Evolutionary conservation across 2,888 invertebrate species (phyloP).

Genomic region (Dastarcus helophoroides): DNA sequence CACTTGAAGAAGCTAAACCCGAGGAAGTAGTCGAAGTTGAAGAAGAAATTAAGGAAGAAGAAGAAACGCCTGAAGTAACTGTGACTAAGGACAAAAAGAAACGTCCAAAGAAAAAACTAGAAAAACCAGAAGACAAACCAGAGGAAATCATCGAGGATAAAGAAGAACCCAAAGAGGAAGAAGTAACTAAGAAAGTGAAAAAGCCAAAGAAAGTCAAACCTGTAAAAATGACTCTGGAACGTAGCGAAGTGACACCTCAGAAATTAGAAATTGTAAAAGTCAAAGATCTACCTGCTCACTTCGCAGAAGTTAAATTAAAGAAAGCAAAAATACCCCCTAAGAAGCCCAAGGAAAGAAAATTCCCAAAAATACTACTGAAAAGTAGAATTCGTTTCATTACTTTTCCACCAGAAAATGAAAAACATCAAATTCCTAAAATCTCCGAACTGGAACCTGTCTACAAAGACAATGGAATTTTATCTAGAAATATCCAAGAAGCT

Average conservation of each 20-base stretch:
- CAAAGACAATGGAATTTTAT: constrained; percentile 38
- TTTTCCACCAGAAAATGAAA: constrained; percentile 36
- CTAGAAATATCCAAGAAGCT: constrained; percentile 41
- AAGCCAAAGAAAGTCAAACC: constrained; percentile 21
- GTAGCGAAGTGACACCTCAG: constrained; percentile 11
- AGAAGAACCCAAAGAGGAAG: constrained; percentile 17
- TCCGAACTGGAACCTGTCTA: constrained; percentile 33
- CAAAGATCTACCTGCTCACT: constrained; percentile 41
- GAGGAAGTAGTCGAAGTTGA: constrained; percentile 33
- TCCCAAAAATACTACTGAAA: constrained; percentile 38
- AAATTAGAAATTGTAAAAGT: constrained; percentile 22
- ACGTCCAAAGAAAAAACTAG: constrained; percentile 16
- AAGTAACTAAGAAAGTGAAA: constrained; percentile 14
- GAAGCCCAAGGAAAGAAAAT: constrained; percentile 29
- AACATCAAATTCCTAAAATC: constrained; percentile 28
- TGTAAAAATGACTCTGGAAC: constrained; percentile 29
- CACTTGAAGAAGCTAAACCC: constrained; percentile 32
- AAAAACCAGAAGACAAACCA: constrained; percentile 6
- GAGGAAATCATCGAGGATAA: constrained; percentile 10
- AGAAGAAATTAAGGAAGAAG: constrained; percentile 11
- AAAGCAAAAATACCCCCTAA: constrained; percentile 32
- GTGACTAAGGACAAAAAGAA: constrained; percentile 18
- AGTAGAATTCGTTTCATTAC: constrained; percentile 36
- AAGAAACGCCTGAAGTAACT: constrained; percentile 6
- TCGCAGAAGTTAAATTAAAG: constrained; percentile 45